These are phyloP conservation scores for Canis aureus DNA, from an alignment of 2,113 vertebrate species.

Conservation along the genomic window DNA sequence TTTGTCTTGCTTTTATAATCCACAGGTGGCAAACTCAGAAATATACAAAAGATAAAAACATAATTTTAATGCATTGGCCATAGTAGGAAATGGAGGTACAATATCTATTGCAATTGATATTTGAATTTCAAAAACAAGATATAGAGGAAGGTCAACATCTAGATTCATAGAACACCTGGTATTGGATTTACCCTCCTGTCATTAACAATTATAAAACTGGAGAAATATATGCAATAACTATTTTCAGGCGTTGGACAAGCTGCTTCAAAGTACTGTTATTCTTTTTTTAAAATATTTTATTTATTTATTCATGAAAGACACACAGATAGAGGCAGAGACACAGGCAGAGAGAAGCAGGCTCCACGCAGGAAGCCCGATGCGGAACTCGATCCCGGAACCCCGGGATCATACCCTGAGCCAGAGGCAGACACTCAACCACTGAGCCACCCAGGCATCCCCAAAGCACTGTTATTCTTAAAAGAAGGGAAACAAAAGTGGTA, in stretches of 20 bases:
- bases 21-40: background rate
- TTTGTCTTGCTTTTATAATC: conserved; percentile 25
- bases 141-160: background rate
- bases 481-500: background rate
- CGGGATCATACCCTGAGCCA: too few relatives aligned
- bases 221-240: background rate
- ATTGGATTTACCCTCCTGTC: background rate
- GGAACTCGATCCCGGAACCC: too few relatives aligned
- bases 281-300: background rate
- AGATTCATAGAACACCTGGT: background rate
- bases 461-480: background rate
- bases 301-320: too few relatives aligned
- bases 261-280: background rate
- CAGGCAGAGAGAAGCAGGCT: too few relatives aligned
- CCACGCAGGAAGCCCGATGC: too few relatives aligned
- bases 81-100: background rate
- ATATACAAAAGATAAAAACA: background rate
- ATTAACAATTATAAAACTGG: background rate
- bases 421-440: too few relatives aligned
- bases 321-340: too few relatives aligned
- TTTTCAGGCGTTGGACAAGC: background rate
- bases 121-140: background rate
- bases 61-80: background rate
- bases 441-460: too few relatives aligned
- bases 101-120: background rate